Evolutionary conservation across 2,888 invertebrate genomes (phyloP), one percentile per base, ranked within the genome.

Genomic region (Papilio protenor): DNA sequence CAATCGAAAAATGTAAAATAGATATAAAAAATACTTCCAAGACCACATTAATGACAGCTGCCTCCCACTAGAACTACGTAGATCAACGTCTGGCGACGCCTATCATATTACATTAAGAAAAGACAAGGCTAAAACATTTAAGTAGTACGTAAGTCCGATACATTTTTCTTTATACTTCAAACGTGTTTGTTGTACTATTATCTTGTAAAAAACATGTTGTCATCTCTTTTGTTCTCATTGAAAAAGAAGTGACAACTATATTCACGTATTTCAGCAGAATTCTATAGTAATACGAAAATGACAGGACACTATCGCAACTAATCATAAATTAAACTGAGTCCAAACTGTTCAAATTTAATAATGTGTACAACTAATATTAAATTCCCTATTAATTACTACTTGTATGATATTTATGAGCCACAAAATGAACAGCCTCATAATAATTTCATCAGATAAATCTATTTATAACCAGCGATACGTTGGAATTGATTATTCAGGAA

Each of bases 401-500:
- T 69, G 12, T 69, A 18, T 69, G n/a, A 45, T 69, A 45, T 69
- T 69, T 69, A 45, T 45, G 66, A 69, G 21, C 64, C 40, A 66
- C 45, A 45, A 66, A 66, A 40, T 66, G 66, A 40, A 45, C 45
- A n/a, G 66, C 45, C 12, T 45, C 40, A 66, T 66, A 66, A 66
- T 66, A 45, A 66, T 66, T 66, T 66, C 66, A 66, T 64, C n/a
- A 40, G 16, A 27, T 66, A 66, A n/a, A 66, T 40, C 40, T 45
- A 66, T 66, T 66, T 66, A 64, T 66, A 66, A 45, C 45, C 66
- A 45, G 12, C 45, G 66, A 21, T 66, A 45, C 10, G 33, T 66
- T 66, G 66, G 66, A 66, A 66, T 66, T 66, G 66, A 66, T 66
- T 45, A 45, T 66, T n/a, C 11, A n/a, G 66, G 66, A 66, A 45